phyloP scores from a whole-genome alignment of 1,140 invertebrate species.

The Drosophila serrata region DNA sequence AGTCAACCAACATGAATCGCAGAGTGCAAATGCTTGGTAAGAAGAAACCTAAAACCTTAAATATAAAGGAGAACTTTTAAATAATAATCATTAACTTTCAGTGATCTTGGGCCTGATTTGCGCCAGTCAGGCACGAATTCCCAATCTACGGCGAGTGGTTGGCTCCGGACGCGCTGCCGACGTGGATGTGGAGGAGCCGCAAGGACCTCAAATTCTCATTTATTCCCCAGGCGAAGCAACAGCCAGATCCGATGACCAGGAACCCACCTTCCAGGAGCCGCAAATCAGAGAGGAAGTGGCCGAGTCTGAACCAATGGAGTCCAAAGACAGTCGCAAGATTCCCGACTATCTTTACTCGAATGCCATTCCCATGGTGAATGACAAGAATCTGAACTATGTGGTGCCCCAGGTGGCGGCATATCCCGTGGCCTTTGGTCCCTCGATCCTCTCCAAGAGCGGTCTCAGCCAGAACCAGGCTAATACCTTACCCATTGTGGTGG shows the following conservation, averaged over 20 bases:
- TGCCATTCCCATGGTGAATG: conserved; percentile 73
- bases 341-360: conserved; percentile 79
- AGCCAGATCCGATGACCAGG: conserved; percentile 25
- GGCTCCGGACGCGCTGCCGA: conserved; percentile 32
- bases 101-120: conserved; percentile 38
- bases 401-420: conserved; percentile 60
- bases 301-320: conserved; percentile 18
- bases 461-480: conserved; percentile 31
- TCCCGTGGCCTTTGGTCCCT: conserved; percentile 61
- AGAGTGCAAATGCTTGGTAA: conserved; percentile 54
- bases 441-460: conserved; percentile 33
- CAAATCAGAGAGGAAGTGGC: conserved; percentile 54
- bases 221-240: conserved; percentile 39
- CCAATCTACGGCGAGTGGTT: conserved; percentile 22
- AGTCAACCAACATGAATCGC: conserved; percentile 49
- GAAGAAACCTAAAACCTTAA: neutral
- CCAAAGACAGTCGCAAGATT: conserved; percentile 73
- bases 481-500: conserved; percentile 43
- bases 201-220: conserved; percentile 51
- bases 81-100: conserved; percentile 5
- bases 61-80: fast-evolving
- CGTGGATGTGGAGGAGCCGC: conserved; percentile 8
- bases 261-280: conserved; percentile 57
- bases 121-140: conserved; percentile 30
- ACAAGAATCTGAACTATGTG: conserved; percentile 72